A percentile compares a stretch with the other conserved stretches of the same genome.
Evolutionary conservation across 2,888 invertebrate genomes (phyloP).

Genomic region (Ceramica pisi): DNA sequence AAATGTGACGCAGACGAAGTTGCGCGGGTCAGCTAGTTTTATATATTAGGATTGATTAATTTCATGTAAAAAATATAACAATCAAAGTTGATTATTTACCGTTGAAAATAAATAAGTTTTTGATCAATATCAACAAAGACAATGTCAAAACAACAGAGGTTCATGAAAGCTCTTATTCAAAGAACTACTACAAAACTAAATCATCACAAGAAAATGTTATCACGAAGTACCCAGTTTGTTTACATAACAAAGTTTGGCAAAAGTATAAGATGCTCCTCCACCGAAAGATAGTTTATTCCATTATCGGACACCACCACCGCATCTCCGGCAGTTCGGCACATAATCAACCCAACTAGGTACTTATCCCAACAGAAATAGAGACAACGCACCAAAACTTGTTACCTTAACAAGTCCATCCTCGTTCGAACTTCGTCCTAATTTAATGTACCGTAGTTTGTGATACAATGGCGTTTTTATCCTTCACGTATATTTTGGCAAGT

Average conservation of each 20-base stretch:
- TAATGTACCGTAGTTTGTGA: slow-evolving; percentile 80
- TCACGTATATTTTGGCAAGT: slow-evolving; percentile 79
- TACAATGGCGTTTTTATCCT: slow-evolving; percentile 81
- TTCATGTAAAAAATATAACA: neutral
- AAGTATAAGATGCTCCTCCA: slow-evolving; percentile 21
- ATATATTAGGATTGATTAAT: no score
- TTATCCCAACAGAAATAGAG: slow-evolving; percentile 60
- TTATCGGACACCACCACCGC: slow-evolving; percentile 44
- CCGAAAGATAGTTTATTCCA: slow-evolving; percentile 45
- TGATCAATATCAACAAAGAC: neutral
- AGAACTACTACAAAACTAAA: slow-evolving; percentile 17
- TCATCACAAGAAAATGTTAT: slow-evolving; percentile 35
- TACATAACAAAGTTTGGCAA: slow-evolving; percentile 42
- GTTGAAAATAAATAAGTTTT: no score
- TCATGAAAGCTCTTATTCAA: slow-evolving; percentile 1
- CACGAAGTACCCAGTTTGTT: slow-evolving; percentile 39
- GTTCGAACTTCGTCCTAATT: slow-evolving; percentile 73
- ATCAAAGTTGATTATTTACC: no score
- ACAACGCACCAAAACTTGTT: slow-evolving; percentile 67
- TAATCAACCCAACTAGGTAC: slow-evolving; percentile 62
- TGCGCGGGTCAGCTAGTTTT: no score
- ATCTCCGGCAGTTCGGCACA: slow-evolving; percentile 44
- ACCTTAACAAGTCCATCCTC: slow-evolving; percentile 70
- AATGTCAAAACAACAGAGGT: slow-evolving; percentile 14
- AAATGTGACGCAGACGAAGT: no score